Base-by-base conservation (phyloP, 2,888 invertebrate genomes). In the Andricus curvator region DNA sequence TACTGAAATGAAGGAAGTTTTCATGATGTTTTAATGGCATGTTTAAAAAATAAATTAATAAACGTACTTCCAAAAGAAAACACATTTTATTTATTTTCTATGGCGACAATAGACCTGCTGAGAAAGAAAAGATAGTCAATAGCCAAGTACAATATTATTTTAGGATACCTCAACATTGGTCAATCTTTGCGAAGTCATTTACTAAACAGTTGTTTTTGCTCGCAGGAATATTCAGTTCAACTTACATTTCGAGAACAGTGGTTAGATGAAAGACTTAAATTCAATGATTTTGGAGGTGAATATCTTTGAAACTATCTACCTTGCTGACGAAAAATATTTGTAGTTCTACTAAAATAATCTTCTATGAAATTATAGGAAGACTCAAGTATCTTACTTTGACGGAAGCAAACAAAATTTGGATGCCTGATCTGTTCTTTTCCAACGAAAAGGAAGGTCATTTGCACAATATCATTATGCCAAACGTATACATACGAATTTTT, bases 401-500 rank as follows among this genome's bases (percentile, higher is more conserved):
- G 79, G 98, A 99, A 93, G 97, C 98, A 79, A 97, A 97, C 93
- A 96, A 98, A 88, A 98, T 99, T 81, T 99, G 99, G 99, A 98
- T 99, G 97, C 99, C 99, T 56, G 99, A 99, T 94, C 94, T 99
- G 88, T 99, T 99, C 95, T 99, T 99, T 94, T 97, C 98, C 80
- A 99, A 99, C 92, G 99, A 99, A 94, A 99, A 99, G 93, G 98
- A 98, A 92, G 99, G 99, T 79, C 98, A 98, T 93, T 97, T 99
- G 93, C 98, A 99, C 94, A 97, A 98, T 93, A 98, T 99, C 93
- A 98, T 98, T 93, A 98, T 98, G 97, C 98, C 98, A 84, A 99
- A 99, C 93, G 98, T 99, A 87, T 98, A 99, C 95, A 97, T 99
- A 92, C 95, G 99, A 87, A 98, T 99, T 93, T 98, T 98, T 93